phyloP scores from a whole-genome alignment of 2,888 invertebrate species.

The Griposia aprilina region DNA sequence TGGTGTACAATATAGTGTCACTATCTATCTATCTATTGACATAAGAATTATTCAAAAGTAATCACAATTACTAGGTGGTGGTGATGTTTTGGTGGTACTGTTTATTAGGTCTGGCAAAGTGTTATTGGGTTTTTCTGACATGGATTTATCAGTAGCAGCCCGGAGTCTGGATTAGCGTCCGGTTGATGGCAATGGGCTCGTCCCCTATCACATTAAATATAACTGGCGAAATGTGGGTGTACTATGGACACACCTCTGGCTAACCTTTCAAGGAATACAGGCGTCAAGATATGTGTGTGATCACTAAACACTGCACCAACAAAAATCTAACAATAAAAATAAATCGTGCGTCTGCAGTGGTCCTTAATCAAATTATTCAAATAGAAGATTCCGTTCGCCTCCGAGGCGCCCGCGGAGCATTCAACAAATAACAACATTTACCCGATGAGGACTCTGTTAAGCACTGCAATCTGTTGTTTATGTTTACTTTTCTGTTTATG shows the following conservation, averaged over 20 bases:
- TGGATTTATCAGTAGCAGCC: not conserved
- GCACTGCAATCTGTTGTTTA: slow-evolving; percentile 73
- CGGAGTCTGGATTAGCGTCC: not conserved
- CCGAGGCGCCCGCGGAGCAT: slow-evolving; percentile 80
- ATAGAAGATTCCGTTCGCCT: slow-evolving; percentile 83
- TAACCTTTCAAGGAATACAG: not conserved
- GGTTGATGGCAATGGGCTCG: not conserved
- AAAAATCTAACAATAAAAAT: slow-evolving; percentile 1
- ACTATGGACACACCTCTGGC: not conserved
- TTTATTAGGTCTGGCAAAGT: not conserved
- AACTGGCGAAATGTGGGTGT: not conserved
- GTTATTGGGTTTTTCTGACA: not conserved
- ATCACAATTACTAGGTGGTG: not conserved
- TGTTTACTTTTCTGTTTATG: slow-evolving; percentile 26
- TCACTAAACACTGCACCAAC: too few species aligned
- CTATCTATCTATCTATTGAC: not conserved
- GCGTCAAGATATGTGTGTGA: not conserved
- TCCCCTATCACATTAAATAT: not conserved
- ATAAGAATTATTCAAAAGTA: not conserved
- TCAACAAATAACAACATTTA: slow-evolving; percentile 78
- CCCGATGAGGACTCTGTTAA: slow-evolving; percentile 70
- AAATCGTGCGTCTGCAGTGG: slow-evolving; percentile 66
- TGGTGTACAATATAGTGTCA: not conserved
- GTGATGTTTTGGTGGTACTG: not conserved
- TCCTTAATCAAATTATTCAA: slow-evolving; percentile 88